Base-by-base conservation (phyloP, 1,140 invertebrate species). In the Pseudomyrmex sp. region DNA sequence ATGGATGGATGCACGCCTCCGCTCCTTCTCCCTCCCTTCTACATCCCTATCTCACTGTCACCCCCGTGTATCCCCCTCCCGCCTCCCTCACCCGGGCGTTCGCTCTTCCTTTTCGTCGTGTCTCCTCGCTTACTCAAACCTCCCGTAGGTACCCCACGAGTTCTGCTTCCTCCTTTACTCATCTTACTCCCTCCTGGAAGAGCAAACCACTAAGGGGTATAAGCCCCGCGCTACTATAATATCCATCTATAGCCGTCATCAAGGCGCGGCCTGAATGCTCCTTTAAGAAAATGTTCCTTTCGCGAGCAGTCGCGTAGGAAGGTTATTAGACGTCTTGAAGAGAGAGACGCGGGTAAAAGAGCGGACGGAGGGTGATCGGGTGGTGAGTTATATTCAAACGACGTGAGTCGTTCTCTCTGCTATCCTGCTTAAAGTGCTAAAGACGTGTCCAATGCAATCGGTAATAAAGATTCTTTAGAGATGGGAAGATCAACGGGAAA, bases 1-100 rank as follows among this genome's bases (percentile, higher is more conserved):
- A 91, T 92, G 89, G 91, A 91, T 92, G 91, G 91, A 90, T 92
- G 90, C 90, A 89, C 85, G 75, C 83, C 76, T 48, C 9, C 46
- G 54, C 62, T 48, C 70, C 18, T 35, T 48, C n/a, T 18, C 58
- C 70, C 62, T 59, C 65, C 62, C 63, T 18, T 18, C 9, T 48
- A 20, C 23, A 7, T 4, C 48, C 63, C 59, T 46, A 50, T 50
- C 50, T 18, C 58, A 58, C 76, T 80, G 54, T 72, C 54, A 80
- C 56, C 66, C 35, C 50, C 66, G 56, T 61, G 54, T 23, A 48
- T 15, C 23, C 76, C 23, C 54, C 56, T 61, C 56, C 54, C 15
- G 4, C 26, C 20, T 62, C 74, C 74, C 26, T 58, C 4, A 48
- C 54, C 20, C 59, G 35, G 0, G 35, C 5, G 35, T 76, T 76